Base-by-base conservation (phyloP, 2,797 vertebrate species). In the Darevskia nairensis region DNA sequence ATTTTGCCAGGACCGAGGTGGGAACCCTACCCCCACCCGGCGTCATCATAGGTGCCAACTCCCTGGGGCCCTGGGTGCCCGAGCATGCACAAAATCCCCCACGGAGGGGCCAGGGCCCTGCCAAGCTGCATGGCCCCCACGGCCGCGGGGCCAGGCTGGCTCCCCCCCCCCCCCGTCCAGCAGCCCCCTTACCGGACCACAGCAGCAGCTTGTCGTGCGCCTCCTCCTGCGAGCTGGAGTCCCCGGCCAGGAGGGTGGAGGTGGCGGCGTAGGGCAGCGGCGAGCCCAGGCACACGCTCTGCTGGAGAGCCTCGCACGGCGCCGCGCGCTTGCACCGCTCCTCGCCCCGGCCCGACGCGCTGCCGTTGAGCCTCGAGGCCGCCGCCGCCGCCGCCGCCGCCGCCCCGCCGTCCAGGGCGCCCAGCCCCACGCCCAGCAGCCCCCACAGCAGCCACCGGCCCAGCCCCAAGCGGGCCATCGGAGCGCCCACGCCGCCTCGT, bases 181-280 rank as follows among this genome's bases (percentile, higher is more conserved):
- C 32, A 1, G 61, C 86, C 61, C 10, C 50, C 98, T 97, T 96
- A 99, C 98, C 98, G 19, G 98, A 98, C 98, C 98, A 99, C 95
- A 99, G 98, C 96, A 97, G 96, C 80, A 99, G 92, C 93, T 99
- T 99, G 92, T 98, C 97, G 72, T 97, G 97, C 86, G 98, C 98
- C 91, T 99, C 98, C 80, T 98, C 98, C 90, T 99, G 98, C 2
- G 97, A 98, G 82, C 79, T 94, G 46, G 98, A 99, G 95, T 99
- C 98, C 87, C 97, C 97, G 0, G 98, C 98, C 97, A 99, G 96
- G 80, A 97, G 66, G 89, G 98, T 97, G 86, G 98, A 98, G 11
- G 98, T 99, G 91, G 98, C 97, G 19, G 96, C 97, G 96, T 99
- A 99, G 0, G 98, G 98, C 76, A 99, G 88, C 66, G 98, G 96